Base-by-base conservation (phyloP, 2,888 invertebrate species). In the Perizoma flavofasciatum region DNA sequence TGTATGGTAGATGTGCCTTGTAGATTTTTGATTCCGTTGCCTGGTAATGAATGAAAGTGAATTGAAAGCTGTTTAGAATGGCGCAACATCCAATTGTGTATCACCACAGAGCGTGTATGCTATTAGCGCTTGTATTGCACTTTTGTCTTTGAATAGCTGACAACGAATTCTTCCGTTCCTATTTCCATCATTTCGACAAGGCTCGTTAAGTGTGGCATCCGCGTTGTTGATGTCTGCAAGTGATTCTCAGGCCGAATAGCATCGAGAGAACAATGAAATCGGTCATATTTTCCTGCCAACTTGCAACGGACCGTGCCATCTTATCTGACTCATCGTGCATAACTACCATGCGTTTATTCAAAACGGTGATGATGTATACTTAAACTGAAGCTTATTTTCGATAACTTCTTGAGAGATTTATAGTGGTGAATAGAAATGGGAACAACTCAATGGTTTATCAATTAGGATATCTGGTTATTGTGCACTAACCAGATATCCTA, bases 121-220 rank as follows among this genome's bases (percentile, higher is more conserved):
- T 22, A 22, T 79, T 81, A 79, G 72, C 75, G 69, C 70, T 72
- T 74, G 77, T 71, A 75, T 80, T 73, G 75, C 76, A 65, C 61
- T 80, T 80, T 85, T 89, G 87, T 88, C 88, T 88, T 79, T 84
- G 80, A 83, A 85, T 84, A 84, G 80, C 83, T 83, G 85, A 82
- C 85, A 83, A 88, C 86, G 85, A 89, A 91, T 89, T 86, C 88
- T 82, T 85, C 85, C 84, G 86, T 79, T 83, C 81, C 82, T 85
- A 88, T 89, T 88, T 85, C 86, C 88, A 87, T 85, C 81, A 81
- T 84, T 83, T 90, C 89, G 91, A 91, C 91, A 90, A 90, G 90
- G 81, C 88, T 91, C 91, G 90, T 91, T 92, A 88, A 89, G 81
- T 89, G 86, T 83, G 86, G 86, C 85, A 86, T 88, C 88, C 87